A percentile compares a stretch with the other conserved stretches of the same genome.
phyloP scores from a whole-genome alignment of 2,888 invertebrate genomes.

The Leucoptera coffeella region DNA sequence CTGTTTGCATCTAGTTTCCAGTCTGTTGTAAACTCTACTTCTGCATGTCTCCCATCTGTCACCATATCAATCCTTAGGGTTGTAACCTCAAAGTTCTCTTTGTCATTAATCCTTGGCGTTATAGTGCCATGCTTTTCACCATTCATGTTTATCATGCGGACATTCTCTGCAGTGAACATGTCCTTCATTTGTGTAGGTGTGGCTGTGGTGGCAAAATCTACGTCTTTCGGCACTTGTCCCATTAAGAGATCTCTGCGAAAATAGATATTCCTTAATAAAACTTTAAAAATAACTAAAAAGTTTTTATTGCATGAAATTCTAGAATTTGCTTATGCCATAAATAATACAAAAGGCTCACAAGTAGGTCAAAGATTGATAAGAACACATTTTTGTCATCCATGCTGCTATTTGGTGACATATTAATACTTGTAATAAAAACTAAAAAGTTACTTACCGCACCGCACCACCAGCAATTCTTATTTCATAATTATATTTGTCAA shows the following conservation, averaged over 20 bases:
- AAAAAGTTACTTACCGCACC: conserved; percentile 62
- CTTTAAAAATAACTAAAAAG: no score
- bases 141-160: conserved; percentile 87
- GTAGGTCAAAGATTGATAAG: no score
- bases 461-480: conserved; percentile 95
- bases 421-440: no score
- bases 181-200: conserved; percentile 94
- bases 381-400: no score
- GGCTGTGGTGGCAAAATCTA: conserved; percentile 97
- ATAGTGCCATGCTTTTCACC: conserved; percentile 96
- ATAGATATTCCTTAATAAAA: no score
- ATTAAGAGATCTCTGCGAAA: conserved; percentile 67
- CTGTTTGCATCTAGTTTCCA: conserved; percentile 92
- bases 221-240: conserved; percentile 75
- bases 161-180: conserved; percentile 77
- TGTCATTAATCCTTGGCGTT: conserved; percentile 89
- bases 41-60: conserved; percentile 93
- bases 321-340: no score
- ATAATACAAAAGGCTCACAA: no score
- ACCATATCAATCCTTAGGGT: conserved; percentile 87
- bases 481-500: conserved; percentile 76
- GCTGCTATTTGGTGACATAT: no score
- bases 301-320: no score
- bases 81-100: conserved; percentile 90
- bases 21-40: conserved; percentile 89